These are phyloP conservation scores for Oscheius sp. DNA, from an alignment of 2,888 invertebrate species.

Conservation along the genomic window DNA sequence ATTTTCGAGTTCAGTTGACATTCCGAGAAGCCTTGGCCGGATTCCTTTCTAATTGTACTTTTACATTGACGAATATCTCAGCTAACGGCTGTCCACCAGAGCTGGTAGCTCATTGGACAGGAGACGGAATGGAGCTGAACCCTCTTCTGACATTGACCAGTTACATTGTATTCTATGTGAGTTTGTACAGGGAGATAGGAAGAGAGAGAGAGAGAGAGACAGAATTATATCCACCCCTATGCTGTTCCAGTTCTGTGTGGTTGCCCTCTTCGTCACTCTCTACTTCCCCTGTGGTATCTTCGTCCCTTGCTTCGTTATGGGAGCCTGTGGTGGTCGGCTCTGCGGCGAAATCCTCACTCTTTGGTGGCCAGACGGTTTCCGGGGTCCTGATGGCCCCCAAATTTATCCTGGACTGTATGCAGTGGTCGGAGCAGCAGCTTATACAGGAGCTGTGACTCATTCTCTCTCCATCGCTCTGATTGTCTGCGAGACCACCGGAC, in stretches of 20 bases:
- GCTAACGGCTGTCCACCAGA: conserved; percentile 50
- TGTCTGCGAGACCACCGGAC: conserved; percentile 97
- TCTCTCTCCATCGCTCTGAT: conserved; percentile 97
- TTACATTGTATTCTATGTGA: conserved; percentile 51
- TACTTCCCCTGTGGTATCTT: conserved; percentile 82
- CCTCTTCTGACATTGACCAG: conserved; percentile 48
- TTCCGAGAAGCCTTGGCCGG: conserved; percentile 63
- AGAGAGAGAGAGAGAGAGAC: background rate
- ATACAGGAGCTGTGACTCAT: conserved; percentile 95
- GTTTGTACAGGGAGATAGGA: conserved; percentile 10
- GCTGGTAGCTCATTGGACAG: conserved; percentile 54
- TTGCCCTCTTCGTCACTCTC: conserved; percentile 60
- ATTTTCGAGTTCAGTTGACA: conserved; percentile 43
- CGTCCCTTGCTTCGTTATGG: conserved; percentile 90
- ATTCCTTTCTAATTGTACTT: conserved; percentile 63
- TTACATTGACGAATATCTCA: conserved; percentile 45
- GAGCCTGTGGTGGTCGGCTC: conserved; percentile 68
- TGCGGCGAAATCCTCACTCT: conserved; percentile 82
- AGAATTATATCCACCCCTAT: background rate
- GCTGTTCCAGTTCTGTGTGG: conserved; percentile 56
- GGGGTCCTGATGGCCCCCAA: conserved; percentile 82
- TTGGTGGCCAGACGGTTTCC: conserved; percentile 90
- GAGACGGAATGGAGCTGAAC: conserved; percentile 36
- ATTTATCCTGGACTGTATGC: conserved; percentile 94
- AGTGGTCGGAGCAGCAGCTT: conserved; percentile 87